Base-by-base conservation (phyloP, 2,113 vertebrate species). In the Xiphophorus maculatus region DNA sequence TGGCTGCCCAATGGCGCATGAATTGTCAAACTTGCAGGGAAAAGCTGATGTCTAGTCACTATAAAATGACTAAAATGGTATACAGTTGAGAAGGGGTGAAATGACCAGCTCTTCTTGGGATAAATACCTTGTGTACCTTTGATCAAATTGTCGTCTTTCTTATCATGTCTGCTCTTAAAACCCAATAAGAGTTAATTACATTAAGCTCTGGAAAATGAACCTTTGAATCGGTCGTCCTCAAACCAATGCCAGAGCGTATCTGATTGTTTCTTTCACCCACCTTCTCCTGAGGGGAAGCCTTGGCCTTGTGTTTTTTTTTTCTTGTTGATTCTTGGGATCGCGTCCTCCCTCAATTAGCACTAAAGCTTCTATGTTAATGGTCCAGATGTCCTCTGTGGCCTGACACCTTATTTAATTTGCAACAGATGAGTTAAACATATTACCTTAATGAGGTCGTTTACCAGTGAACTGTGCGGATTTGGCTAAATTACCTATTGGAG, bases 371-470 rank as follows among this genome's bases (percentile, higher is more conserved):
- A 37, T 70, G 30, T 58, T 77, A 80, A 63, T 60, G 79, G 69
- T 86, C 88, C 80, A 88, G 77, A 89, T 89, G 88, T 86, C 72
- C 71, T 88, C 62, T 32, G 82, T 82, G 77, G 81, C 74, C 71
- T 70, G 79, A 79, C 72, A 87, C 87, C 71, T 85, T 28, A 70
- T 89, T 71, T 88, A 87, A 88, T 80, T 63, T 33, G 25, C 66
- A 79, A 80, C 88, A 92, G 84, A 90, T 88, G 88, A 25, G 77
- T 83, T 81, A 88, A 86, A 90, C 77, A 76, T 90, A 92, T 89
- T 84, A 86, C 69, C 79, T 76, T 91, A 84, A 90, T 85, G 76
- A 88, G 83, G 87, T 87, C 51, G 84, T 88, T 88, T 83, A 87
- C 82, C 69, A 83, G 32, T 90, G 83, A 86, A 85, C 86, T 79